These are phyloP conservation scores for Tinea trinotella DNA, from an alignment of 2,888 invertebrate species.

Conservation along the genomic window DNA sequence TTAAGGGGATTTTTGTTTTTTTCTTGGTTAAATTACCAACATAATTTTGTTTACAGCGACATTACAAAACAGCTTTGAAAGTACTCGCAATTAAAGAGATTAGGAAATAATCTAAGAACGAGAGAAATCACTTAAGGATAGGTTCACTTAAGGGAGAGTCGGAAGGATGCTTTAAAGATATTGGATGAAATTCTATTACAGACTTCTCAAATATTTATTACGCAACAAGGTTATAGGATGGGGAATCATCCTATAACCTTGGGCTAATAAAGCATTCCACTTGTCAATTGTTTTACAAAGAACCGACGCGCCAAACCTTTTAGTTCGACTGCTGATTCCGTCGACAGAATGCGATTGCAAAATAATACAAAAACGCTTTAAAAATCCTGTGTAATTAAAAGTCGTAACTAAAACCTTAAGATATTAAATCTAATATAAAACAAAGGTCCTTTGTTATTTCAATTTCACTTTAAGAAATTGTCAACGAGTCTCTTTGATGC, in stretches of 20 bases:
- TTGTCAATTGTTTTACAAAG: too few species aligned
- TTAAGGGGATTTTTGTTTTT: not conserved
- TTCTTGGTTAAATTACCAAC: slow-evolving; percentile 8
- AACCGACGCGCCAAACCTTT: too few species aligned
- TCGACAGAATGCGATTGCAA: too few species aligned
- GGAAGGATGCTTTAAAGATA: not conserved
- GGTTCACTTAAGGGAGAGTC: not conserved
- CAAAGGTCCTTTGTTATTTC: slow-evolving; percentile 13
- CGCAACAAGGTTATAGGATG: too few species aligned
- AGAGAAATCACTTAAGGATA: not conserved
- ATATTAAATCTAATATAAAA: slow-evolving; percentile 10
- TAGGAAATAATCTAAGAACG: not conserved
- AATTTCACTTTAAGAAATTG: slow-evolving; percentile 15
- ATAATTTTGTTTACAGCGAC: slow-evolving; percentile 12
- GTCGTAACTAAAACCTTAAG: slow-evolving; percentile 1
- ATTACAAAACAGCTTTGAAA: slow-evolving; percentile 1
- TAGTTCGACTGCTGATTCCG: too few species aligned
- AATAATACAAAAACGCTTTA: not conserved
- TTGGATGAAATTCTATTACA: not conserved
- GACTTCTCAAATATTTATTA: too few species aligned
- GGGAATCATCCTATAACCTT: too few species aligned
- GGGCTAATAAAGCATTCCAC: too few species aligned
- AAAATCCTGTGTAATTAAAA: not conserved
- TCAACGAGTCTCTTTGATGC: slow-evolving; percentile 10
- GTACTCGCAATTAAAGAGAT: not conserved